Conservation (phyloP, 1,140 invertebrate species). For the Chironomus striatipennis region DNA sequence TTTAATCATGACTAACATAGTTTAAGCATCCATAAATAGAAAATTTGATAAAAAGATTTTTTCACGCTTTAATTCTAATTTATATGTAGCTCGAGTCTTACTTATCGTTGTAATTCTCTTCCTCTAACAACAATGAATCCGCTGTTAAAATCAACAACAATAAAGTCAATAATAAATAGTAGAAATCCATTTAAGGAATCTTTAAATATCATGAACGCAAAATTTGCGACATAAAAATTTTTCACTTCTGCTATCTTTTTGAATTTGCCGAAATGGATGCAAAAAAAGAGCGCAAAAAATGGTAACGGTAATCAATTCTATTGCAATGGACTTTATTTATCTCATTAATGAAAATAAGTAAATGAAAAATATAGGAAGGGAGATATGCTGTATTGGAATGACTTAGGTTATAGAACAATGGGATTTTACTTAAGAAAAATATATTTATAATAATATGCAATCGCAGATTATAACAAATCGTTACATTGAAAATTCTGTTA, state of each 20-base stretch:
- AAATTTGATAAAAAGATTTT: too few species aligned
- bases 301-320: too few species aligned
- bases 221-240: background rate
- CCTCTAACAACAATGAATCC: too few species aligned
- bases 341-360: slow-evolving; percentile 2
- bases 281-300: background rate
- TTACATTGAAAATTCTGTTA: background rate
- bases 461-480: slow-evolving; percentile 7
- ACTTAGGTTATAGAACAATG: background rate
- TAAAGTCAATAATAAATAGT: background rate
- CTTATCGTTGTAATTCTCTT: too few species aligned
- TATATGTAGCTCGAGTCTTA: too few species aligned
- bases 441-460: background rate
- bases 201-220: background rate
- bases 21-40: too few species aligned
- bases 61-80: too few species aligned
- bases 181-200: slow-evolving; percentile 4
- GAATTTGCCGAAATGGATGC: background rate
- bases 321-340: background rate
- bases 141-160: too few species aligned
- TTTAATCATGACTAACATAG: too few species aligned
- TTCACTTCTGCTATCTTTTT: background rate
- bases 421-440: background rate
- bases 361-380: too few species aligned
- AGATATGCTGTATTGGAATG: background rate